Evolutionary conservation across 2,888 invertebrate species (phyloP), one percentile per base, ranked within the genome.

Genomic region (Strigamia maritima): DNA sequence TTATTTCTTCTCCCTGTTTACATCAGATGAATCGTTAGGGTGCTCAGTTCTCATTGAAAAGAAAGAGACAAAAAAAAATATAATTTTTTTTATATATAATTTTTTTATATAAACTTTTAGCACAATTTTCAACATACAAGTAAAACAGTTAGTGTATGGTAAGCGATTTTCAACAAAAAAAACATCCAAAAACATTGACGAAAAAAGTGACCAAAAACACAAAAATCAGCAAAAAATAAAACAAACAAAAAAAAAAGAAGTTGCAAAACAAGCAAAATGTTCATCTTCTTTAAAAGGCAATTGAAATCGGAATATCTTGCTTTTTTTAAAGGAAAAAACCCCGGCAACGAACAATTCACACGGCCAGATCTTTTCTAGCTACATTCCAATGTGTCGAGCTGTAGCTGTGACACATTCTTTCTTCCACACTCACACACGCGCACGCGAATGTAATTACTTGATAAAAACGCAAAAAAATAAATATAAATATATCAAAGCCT

Each of bases 281-380:
- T 65, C 19, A 22, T 65, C 60, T 22, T 65, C 60, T 65, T 65
- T 65, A 65, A 65, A 65, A 65, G 60, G 60, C 60, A 65, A 65
- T 22, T 65, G 60, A 65, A 65, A 65, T 65, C 24, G 24, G 60
- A 24, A 24, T 35, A 35, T 24, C 60, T 65, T 24, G 19, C 60
- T 65, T 44, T 24, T n/a, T 24, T n/a, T 65, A 65, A 22, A 24
- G 4, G 12, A 65, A 24, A 65, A 65, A 65, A 65, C 19, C 19
- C 10, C 12, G 22, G 19, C 19, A n/a, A 65, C 19, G 60, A 65
- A 24, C 24, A 24, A 65, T 19, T 65, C 44, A 65, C 22, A 7
- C 22, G 19, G 60, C 60, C 60, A 65, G 60, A 65, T 65, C 60
- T 24, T 65, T 65, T 65, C 44, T 65, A 22, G 60, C 24, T 24